Evolutionary conservation across 2,113 vertebrate species (phyloP).

Genomic region (Symphodus melops): DNA sequence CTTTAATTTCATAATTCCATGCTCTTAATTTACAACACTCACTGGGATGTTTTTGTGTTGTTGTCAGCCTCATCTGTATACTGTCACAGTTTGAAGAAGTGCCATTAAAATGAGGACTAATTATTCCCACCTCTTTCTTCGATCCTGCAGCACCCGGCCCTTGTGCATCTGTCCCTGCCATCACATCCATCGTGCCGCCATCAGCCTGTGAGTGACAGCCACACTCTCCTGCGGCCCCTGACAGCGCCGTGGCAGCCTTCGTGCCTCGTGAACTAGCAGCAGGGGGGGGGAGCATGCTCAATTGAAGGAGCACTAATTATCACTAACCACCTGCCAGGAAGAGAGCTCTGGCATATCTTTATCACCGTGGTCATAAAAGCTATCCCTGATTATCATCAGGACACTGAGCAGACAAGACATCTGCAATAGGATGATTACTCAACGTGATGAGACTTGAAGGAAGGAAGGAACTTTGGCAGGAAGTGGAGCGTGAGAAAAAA

Average conservation of each 20-base stretch:
- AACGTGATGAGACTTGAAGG: constrained; percentile 35
- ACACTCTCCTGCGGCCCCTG: constrained; percentile 47
- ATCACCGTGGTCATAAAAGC: constrained; percentile 59
- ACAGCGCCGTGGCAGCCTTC: constrained; percentile 56
- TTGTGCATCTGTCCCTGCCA: constrained; percentile 33
- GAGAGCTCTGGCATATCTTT: constrained; percentile 58
- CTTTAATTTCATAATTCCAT: neutral
- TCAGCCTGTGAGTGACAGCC: constrained; percentile 62
- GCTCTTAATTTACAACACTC: neutral
- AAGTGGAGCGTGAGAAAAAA: constrained; percentile 18
- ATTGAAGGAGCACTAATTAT: constrained; percentile 74
- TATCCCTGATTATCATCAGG: constrained; percentile 59
- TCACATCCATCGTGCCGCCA: constrained; percentile 37
- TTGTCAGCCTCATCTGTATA: constrained; percentile 32
- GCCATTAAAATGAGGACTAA: constrained; percentile 13
- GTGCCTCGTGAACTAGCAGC: constrained; percentile 70
- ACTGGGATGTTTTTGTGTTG: neutral
- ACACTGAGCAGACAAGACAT: constrained; percentile 57
- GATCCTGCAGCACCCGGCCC: constrained; percentile 22
- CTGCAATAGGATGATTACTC: constrained; percentile 60
- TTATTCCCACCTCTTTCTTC: constrained; percentile 12
- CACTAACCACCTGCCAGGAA: constrained; percentile 68
- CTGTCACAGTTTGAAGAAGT: constrained; percentile 2
- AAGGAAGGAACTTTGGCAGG: constrained; percentile 38
- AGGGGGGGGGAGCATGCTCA: constrained; percentile 58